phyloP scores from a whole-genome alignment of 2,797 vertebrate genomes.

The Syngnathus rostellatus region DNA sequence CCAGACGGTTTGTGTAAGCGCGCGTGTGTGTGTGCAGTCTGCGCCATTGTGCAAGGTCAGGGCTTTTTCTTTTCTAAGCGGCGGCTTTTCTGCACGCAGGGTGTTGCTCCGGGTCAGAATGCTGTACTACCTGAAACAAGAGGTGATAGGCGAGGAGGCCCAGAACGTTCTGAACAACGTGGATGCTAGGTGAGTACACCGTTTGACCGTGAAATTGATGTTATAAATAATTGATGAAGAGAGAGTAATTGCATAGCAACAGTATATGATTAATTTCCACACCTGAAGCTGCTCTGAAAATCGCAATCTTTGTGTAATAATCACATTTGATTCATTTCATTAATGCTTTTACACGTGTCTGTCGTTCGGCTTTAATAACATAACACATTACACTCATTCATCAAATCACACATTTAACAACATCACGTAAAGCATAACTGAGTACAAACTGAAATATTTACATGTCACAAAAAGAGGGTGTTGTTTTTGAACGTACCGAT shows the following conservation, averaged over 20 bases:
- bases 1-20: slow-evolving; percentile 6
- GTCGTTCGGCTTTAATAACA: not conserved
- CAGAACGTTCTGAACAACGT: slow-evolving; percentile 86
- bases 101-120: slow-evolving; percentile 97
- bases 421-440: not conserved
- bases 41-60: slow-evolving; percentile 49
- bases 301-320: not conserved
- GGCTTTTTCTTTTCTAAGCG: slow-evolving; percentile 58
- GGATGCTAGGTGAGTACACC: slow-evolving; percentile 81
- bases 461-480: not conserved
- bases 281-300: not conserved
- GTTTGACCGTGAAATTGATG: slow-evolving; percentile 7
- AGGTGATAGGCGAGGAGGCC: slow-evolving; percentile 90
- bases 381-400: not conserved
- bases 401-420: not conserved
- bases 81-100: slow-evolving; percentile 67
- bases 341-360: not conserved
- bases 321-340: not conserved
- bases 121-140: slow-evolving; percentile 99
- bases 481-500: slow-evolving; percentile 9
- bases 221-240: not conserved
- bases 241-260: not conserved
- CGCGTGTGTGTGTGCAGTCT: slow-evolving; percentile 21
- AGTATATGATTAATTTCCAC: not conserved
- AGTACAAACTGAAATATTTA: not conserved